Evolutionary conservation across 2,797 vertebrate species (phyloP).

Genomic region (Hydrophis major): DNA sequence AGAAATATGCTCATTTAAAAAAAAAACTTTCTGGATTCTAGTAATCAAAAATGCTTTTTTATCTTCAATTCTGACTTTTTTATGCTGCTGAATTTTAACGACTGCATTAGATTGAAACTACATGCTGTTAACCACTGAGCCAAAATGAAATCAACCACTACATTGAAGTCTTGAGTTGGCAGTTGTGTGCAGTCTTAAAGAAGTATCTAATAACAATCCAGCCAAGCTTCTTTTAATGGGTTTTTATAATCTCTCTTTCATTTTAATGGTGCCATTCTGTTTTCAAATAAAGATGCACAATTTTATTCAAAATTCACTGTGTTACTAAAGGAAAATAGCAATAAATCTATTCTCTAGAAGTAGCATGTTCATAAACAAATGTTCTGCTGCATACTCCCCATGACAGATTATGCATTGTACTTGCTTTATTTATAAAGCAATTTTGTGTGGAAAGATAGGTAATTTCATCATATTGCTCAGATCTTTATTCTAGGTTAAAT

Average conservation of each 20-base stretch:
- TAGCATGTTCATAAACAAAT: constrained; percentile 61
- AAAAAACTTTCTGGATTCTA: constrained; percentile 63
- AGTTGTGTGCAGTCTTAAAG: constrained; percentile 71
- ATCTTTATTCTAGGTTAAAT: constrained; percentile 56
- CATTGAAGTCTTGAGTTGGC: constrained; percentile 78
- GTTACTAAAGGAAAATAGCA: constrained; percentile 67
- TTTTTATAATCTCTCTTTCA: constrained; percentile 71
- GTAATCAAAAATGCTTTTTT: constrained; percentile 68
- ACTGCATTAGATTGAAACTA: constrained; percentile 76
- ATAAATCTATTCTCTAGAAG: constrained; percentile 61
- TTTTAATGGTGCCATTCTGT: constrained; percentile 70
- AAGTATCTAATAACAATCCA: constrained; percentile 70
- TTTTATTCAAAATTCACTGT: constrained; percentile 67
- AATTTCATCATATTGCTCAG: constrained; percentile 49
- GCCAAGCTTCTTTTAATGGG: constrained; percentile 67
- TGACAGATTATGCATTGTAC: constrained; percentile 53
- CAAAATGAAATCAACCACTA: constrained; percentile 77
- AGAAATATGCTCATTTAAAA: constrained; percentile 52
- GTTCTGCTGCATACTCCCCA: constrained; percentile 52
- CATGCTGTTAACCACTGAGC: constrained; percentile 79
- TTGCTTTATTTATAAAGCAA: constrained; percentile 71
- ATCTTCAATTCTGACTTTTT: constrained; percentile 62
- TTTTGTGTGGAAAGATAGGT: constrained; percentile 63
- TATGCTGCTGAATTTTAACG: constrained; percentile 76
- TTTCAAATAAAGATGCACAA: constrained; percentile 66